Percentiles rank a stretch among this genome's conserved stretches.
Evolutionary conservation across 53 echinoderm and acorn worm genomes (phyloP).

Genomic region (Henricia sp.): DNA sequence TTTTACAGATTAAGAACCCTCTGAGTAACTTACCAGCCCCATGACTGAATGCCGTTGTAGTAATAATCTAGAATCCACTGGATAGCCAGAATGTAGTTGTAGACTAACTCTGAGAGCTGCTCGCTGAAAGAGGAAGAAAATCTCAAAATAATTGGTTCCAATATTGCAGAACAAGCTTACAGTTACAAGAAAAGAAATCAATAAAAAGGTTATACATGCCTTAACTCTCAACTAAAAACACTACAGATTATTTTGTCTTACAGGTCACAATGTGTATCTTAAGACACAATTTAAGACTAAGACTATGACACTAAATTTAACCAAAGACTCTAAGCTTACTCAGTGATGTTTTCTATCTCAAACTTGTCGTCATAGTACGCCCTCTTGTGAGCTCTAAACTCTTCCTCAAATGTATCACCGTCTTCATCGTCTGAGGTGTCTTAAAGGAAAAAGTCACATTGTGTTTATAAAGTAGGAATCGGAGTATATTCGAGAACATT

Average conservation of each 20-base stretch:
- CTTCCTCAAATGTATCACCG: slow-evolving; percentile 75
- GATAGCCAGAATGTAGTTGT: slow-evolving; percentile 84
- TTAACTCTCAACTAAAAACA: no score
- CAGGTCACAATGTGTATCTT: no score
- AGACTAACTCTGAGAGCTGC: slow-evolving; percentile 58
- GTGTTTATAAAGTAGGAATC: no score
- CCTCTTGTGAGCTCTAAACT: slow-evolving; percentile 85
- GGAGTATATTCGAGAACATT: no score
- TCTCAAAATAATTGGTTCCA: not conserved
- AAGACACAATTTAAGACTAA: slow-evolving; percentile 19
- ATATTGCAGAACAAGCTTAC: no score
- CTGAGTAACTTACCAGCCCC: slow-evolving; percentile 99
- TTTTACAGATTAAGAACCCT: no score
- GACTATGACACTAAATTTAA: not conserved
- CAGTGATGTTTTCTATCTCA: slow-evolving; percentile 68
- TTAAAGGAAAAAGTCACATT: no score
- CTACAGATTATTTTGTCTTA: no score
- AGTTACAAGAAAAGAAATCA: no score
- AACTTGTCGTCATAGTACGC: slow-evolving; percentile 84
- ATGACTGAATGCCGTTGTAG: slow-evolving; percentile 95
- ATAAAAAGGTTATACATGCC: no score
- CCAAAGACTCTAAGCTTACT: slow-evolving; percentile 50
- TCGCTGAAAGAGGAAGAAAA: slow-evolving; percentile 61
- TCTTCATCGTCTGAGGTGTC: slow-evolving; percentile 61
- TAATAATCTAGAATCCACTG: slow-evolving; percentile 99